These are phyloP conservation scores for Myoxocephalus aenaeus DNA, from an alignment of 2,797 vertebrate genomes.

Conservation along the genomic window DNA sequence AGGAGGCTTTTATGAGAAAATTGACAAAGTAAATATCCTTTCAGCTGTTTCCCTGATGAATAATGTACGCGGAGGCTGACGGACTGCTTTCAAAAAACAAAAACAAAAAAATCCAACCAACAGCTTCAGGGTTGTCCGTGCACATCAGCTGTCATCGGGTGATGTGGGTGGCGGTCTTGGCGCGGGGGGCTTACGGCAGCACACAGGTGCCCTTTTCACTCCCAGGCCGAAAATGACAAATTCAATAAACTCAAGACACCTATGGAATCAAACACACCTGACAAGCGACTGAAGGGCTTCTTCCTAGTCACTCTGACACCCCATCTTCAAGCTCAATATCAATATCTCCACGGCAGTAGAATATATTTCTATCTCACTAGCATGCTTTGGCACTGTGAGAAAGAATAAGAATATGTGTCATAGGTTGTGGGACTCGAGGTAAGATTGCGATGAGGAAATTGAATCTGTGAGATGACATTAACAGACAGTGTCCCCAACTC, in stretches of 20 bases:
- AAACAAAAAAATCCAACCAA: constrained; percentile 38
- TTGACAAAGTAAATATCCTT: constrained; percentile 74
- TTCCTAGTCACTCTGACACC: constrained; percentile 73
- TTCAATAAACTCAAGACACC: constrained; percentile 85
- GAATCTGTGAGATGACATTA: constrained; percentile 93
- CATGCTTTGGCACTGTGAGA: constrained; percentile 71
- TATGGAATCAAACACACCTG: constrained; percentile 78
- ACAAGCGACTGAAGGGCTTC: constrained; percentile 77
- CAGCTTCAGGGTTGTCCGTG: constrained; percentile 72
- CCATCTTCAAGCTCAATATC: constrained; percentile 72
- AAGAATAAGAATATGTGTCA: constrained; percentile 73
- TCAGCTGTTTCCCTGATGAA: constrained; percentile 74
- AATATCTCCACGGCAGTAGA: constrained; percentile 63
- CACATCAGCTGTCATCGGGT: constrained; percentile 79
- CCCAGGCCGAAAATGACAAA: constrained; percentile 87
- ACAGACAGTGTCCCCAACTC: constrained; percentile 87
- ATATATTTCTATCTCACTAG: constrained; percentile 72
- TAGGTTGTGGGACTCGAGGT: constrained; percentile 83
- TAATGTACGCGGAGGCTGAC: constrained; percentile 68
- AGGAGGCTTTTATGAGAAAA: constrained; percentile 72
- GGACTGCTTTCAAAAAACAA: constrained; percentile 56
- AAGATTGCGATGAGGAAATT: constrained; percentile 91
- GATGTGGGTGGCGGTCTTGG: constrained; percentile 71
- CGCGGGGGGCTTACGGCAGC: constrained; percentile 61
- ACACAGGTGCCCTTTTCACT: constrained; percentile 84